phyloP scores from a whole-genome alignment of 2,113 vertebrate species.

The Leucoraja erinaceus region DNA sequence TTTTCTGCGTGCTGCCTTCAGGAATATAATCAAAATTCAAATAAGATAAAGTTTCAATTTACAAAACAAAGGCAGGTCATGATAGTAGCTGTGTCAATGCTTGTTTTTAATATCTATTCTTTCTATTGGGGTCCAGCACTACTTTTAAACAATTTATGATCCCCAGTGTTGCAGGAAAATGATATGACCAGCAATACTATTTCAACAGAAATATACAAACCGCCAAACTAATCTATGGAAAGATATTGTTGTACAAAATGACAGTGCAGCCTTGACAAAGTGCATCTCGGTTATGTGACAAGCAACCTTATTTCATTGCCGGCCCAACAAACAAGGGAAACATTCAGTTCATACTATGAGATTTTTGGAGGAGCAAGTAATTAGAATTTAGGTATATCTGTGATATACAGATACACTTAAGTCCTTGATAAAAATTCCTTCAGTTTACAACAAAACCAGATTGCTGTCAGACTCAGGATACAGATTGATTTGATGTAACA shows the following conservation, averaged over 20 bases:
- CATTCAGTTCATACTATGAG: not conserved
- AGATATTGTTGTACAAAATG: not conserved
- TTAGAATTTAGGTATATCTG: not conserved
- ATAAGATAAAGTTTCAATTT: not conserved
- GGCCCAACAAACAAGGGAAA: not conserved
- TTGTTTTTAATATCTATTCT: not conserved
- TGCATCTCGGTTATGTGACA: no score
- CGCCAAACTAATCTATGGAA: not conserved
- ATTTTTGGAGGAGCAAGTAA: not conserved
- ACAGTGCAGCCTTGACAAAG: not conserved
- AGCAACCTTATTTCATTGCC: no score
- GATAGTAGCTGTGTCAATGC: not conserved
- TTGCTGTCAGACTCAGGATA: not conserved
- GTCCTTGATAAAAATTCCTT: not conserved
- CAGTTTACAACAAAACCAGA: slow-evolving; percentile 9
- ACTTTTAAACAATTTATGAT: not conserved
- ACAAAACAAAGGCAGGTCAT: not conserved
- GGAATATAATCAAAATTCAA: not conserved
- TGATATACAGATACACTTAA: not conserved
- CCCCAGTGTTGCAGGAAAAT: not conserved
- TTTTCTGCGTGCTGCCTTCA: not conserved
- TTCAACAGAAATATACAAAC: not conserved
- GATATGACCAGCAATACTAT: not conserved
- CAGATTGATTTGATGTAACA: slow-evolving; percentile 1
- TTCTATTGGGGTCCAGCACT: not conserved